phyloP scores from a whole-genome alignment of 2,797 vertebrate species.

The Novumbra hubbsi region DNA sequence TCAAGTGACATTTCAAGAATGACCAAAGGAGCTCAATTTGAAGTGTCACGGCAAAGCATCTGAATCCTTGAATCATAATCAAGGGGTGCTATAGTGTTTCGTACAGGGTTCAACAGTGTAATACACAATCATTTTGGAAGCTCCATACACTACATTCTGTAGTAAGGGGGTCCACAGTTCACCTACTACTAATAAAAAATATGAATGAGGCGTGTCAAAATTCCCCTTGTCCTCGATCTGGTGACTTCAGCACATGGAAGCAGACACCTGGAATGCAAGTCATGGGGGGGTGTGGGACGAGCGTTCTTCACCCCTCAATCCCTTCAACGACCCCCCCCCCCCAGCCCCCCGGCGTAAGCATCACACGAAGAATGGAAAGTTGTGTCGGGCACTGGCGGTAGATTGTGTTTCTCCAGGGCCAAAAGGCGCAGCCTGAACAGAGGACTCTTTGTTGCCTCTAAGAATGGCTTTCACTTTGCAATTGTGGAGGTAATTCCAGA shows the following conservation, averaged over 20 bases:
- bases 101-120: too few species aligned
- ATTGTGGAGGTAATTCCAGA: slow-evolving; percentile 68
- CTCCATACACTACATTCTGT: too few species aligned
- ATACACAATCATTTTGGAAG: too few species aligned
- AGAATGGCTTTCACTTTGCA: slow-evolving; percentile 67
- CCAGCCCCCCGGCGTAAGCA: slow-evolving; percentile 63
- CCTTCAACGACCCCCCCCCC: slow-evolving; percentile 40
- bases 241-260: slow-evolving; percentile 16
- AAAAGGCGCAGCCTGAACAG: slow-evolving; percentile 70
- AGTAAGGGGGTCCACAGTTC: too few species aligned
- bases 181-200: too few species aligned
- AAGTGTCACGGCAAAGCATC: too few species aligned
- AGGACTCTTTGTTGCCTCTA: slow-evolving; percentile 70
- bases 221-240: neutral
- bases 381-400: slow-evolving; percentile 50
- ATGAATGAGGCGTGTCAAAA: neutral
- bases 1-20: too few species aligned
- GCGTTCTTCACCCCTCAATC: slow-evolving; percentile 40
- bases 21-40: too few species aligned
- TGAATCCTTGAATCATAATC: too few species aligned
- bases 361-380: slow-evolving; percentile 64
- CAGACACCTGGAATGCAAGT: slow-evolving; percentile 46
- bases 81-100: too few species aligned
- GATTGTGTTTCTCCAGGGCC: slow-evolving; percentile 72
- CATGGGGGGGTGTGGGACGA: slow-evolving; percentile 45